Conservation (phyloP, 2,888 invertebrate genomes). For the Tricholauxania praeusta region DNA sequence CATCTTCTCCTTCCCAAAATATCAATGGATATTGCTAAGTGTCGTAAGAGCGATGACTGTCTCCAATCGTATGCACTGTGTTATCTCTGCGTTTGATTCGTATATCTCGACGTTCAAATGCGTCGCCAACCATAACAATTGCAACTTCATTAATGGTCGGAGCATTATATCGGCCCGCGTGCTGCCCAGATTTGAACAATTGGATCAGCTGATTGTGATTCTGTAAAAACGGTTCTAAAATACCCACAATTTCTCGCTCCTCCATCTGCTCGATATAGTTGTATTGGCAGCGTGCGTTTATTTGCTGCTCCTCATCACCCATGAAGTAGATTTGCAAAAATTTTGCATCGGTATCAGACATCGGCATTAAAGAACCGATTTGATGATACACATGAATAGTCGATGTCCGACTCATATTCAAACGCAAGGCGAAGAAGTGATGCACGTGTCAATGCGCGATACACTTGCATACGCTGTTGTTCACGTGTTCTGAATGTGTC, state of each 20-base stretch:
- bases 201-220: slow-evolving; percentile 35
- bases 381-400: slow-evolving; percentile 21
- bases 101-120: slow-evolving; percentile 47
- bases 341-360: slow-evolving; percentile 27
- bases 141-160: slow-evolving; percentile 60
- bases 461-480: not conserved
- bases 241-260: slow-evolving; percentile 32
- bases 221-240: slow-evolving; percentile 43
- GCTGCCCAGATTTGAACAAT: slow-evolving; percentile 48
- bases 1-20: slow-evolving; percentile 38
- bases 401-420: not conserved
- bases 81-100: slow-evolving; percentile 4
- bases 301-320: slow-evolving; percentile 41
- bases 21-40: slow-evolving; percentile 34
- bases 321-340: slow-evolving; percentile 39
- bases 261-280: slow-evolving; percentile 28
- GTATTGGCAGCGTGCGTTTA: slow-evolving; percentile 41
- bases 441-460: too few relatives aligned
- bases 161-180: slow-evolving; percentile 56
- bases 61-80: not conserved
- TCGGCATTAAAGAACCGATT: slow-evolving; percentile 31
- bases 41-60: slow-evolving; percentile 17
- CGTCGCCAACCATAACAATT: slow-evolving; percentile 56
- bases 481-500: too few relatives aligned
- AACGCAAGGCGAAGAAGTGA: not conserved